phyloP scores from a whole-genome alignment of 37 sponge, comb jelly and placozoan species.

The Beroe ovata region DNA sequence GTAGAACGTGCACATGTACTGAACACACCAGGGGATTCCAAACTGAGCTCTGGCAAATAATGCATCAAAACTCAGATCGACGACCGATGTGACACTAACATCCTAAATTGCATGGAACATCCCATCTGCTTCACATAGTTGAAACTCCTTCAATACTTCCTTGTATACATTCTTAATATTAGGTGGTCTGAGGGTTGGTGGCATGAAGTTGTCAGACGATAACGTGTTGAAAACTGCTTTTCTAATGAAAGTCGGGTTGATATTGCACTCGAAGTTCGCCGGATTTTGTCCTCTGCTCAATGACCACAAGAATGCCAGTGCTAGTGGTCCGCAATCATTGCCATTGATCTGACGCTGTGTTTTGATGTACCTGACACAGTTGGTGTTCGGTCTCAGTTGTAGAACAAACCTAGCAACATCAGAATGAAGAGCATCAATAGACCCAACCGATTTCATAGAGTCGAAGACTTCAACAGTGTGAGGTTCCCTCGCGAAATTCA shows the following conservation, averaged over 20 bases:
- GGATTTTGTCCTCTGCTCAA: background rate
- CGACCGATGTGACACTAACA: background rate
- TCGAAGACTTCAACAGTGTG: background rate
- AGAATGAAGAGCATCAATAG: background rate
- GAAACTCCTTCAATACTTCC: background rate
- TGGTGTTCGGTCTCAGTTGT: background rate
- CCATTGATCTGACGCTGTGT: background rate
- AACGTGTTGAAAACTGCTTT: background rate
- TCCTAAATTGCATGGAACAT: background rate
- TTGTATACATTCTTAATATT: background rate
- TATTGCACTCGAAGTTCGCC: background rate
- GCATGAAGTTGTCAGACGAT: background rate
- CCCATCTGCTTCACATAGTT: background rate
- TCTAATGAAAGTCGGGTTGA: background rate
- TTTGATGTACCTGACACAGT: background rate
- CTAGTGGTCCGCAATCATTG: background rate
- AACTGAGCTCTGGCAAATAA: background rate
- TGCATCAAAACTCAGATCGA: background rate
- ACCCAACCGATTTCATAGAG: background rate
- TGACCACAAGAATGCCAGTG: constrained; percentile 3
- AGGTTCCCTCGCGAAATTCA: background rate
- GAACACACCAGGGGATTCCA: no score
- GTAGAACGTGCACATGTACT: no score
- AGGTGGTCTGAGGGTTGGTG: background rate
- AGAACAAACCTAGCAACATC: background rate